Evolutionary conservation across 2,888 invertebrate genomes (phyloP).

Genomic region (Bhutanitis thaidina): DNA sequence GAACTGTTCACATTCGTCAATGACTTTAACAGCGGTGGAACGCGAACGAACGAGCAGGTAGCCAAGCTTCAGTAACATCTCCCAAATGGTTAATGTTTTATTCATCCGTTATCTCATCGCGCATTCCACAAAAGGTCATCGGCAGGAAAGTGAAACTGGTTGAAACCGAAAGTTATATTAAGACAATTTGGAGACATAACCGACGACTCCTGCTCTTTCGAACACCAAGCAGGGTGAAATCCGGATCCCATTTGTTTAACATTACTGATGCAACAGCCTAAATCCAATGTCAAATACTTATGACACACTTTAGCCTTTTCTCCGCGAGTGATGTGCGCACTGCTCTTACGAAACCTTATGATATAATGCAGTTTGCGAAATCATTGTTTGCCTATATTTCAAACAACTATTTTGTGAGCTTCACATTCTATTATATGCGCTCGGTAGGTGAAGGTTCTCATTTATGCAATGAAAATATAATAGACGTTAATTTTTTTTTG

Average conservation of each 20-base stretch:
- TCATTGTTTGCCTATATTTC: conserved; percentile 34
- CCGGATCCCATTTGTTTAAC: conserved; percentile 39
- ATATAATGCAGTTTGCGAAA: conserved; percentile 45
- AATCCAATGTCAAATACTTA: conserved; percentile 56
- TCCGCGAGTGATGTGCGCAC: conserved; percentile 29
- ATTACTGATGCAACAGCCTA: conserved; percentile 51
- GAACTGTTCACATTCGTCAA: not conserved
- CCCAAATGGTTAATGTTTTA: conserved; percentile 43
- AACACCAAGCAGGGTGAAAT: conserved; percentile 31
- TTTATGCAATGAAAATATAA: not conserved
- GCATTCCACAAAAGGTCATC: conserved; percentile 67
- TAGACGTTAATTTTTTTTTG: not conserved
- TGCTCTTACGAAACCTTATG: conserved; percentile 42
- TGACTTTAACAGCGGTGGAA: not conserved
- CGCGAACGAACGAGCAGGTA: not conserved
- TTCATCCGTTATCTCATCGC: conserved; percentile 60
- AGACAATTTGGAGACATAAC: conserved; percentile 38
- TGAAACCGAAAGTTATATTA: conserved; percentile 59
- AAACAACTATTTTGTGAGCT: conserved; percentile 24
- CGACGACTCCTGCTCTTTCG: conserved; percentile 36
- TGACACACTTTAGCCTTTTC: conserved; percentile 29
- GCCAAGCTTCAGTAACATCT: not conserved
- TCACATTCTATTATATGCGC: conserved; percentile 10
- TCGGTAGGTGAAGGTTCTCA: conserved; percentile 3
- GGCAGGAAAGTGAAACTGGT: conserved; percentile 72